These are phyloP conservation scores for Haliclona indistincta DNA, from an alignment of 37 sponge, comb jelly and placozoan species.

Conservation along the genomic window DNA sequence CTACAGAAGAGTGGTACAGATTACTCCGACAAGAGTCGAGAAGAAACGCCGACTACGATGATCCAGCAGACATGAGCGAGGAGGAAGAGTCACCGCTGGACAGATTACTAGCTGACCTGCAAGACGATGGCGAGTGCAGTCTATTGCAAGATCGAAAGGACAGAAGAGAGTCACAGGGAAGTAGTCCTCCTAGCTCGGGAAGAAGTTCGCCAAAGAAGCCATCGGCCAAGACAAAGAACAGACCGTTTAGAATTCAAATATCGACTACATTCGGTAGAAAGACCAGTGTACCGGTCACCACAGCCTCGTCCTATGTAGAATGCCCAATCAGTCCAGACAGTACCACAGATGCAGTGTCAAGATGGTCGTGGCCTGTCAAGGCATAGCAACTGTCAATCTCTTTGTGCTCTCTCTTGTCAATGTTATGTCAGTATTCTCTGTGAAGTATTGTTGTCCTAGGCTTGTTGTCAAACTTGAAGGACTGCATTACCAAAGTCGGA, in stretches of 20 bases:
- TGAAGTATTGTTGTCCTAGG: too few species aligned
- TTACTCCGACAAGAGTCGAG: slow-evolving; percentile 50
- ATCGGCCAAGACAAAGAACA: background rate
- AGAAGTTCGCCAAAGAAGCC: background rate
- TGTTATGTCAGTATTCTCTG: too few species aligned
- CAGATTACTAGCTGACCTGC: slow-evolving; percentile 34
- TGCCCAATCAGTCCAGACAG: background rate
- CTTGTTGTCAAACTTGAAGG: too few species aligned
- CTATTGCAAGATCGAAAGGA: background rate
- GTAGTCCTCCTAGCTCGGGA: background rate
- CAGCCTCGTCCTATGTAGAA: background rate
- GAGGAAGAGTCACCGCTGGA: slow-evolving; percentile 32
- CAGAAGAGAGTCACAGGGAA: background rate
- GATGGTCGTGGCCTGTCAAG: slow-evolving; percentile 68
- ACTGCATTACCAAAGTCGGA: too few species aligned
- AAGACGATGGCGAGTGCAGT: background rate
- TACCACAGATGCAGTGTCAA: slow-evolving; percentile 25
- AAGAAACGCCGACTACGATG: slow-evolving; percentile 14
- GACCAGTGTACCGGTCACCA: slow-evolving; percentile 4
- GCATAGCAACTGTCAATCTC: background rate
- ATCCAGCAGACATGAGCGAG: slow-evolving; percentile 16
- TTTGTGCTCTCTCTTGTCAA: too few species aligned
- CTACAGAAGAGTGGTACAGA: slow-evolving; percentile 60
- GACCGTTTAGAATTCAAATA: background rate
- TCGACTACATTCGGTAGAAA: background rate